Evolutionary conservation across 2,797 vertebrate species (phyloP).

Genomic region (Phoebastria nigripes): DNA sequence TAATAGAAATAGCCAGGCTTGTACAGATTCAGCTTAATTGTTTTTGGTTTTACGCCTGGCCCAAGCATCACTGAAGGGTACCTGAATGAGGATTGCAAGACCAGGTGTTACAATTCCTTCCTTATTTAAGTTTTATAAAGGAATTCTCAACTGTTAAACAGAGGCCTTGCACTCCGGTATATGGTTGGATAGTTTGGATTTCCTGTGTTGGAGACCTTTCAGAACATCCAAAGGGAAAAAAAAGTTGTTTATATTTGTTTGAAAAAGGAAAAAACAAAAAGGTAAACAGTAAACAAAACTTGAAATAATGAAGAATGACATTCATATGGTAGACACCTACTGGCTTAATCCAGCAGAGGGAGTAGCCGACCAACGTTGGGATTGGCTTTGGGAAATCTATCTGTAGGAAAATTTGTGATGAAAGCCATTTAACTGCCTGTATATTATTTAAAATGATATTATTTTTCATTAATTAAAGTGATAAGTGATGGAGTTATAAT

Average conservation of each 20-base stretch:
- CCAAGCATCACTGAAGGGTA: background rate
- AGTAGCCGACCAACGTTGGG: background rate
- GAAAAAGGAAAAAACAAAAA: background rate
- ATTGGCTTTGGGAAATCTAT: background rate
- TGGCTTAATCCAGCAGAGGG: constrained; percentile 66
- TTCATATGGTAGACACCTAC: background rate
- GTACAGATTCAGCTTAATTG: background rate
- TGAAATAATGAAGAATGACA: background rate
- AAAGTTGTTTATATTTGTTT: background rate
- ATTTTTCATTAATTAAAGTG: background rate
- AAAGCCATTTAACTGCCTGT: background rate
- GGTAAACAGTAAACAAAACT: background rate
- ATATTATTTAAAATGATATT: background rate
- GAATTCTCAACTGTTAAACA: background rate
- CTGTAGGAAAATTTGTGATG: background rate
- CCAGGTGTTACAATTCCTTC: background rate
- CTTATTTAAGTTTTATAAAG: background rate
- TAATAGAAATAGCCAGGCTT: background rate
- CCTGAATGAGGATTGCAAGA: background rate
- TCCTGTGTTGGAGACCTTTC: background rate
- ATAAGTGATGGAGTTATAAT: background rate
- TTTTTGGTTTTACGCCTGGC: background rate
- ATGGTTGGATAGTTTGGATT: background rate
- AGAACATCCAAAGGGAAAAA: background rate
- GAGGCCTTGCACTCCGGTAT: background rate